phyloP scores from a whole-genome alignment of 2,113 vertebrate genomes.

The Oryzias woworae region DNA sequence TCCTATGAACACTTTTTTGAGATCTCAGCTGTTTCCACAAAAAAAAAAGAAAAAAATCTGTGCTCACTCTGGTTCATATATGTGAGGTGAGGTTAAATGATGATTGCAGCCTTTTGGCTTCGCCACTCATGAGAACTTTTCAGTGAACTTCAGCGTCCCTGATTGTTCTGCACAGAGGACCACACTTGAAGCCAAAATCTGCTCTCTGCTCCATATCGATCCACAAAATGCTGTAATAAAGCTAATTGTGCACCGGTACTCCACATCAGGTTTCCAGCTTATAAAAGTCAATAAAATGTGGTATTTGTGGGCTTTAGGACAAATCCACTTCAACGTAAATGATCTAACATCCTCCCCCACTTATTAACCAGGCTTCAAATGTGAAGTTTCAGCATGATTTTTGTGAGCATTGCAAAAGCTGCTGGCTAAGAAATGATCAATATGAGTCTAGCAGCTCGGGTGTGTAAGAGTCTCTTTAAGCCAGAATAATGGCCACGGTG shows the following conservation, averaged over 20 bases:
- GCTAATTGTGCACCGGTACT: slow-evolving; percentile 66
- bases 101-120: slow-evolving; percentile 59
- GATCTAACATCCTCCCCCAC: slow-evolving; percentile 54
- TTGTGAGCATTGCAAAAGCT: slow-evolving; percentile 54
- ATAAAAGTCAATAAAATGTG: slow-evolving; percentile 74
- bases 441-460: slow-evolving; percentile 32
- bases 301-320: slow-evolving; percentile 61
- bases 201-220: slow-evolving; percentile 59
- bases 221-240: slow-evolving; percentile 67
- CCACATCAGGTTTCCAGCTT: slow-evolving; percentile 55
- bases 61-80: slow-evolving; percentile 36
- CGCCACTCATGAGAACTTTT: slow-evolving; percentile 58
- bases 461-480: slow-evolving; percentile 61
- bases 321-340: slow-evolving; percentile 58
- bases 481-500: slow-evolving; percentile 52
- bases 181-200: slow-evolving; percentile 77
- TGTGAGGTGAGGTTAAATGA: slow-evolving; percentile 51
- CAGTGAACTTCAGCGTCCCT: slow-evolving; percentile 30
- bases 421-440: slow-evolving; percentile 54
- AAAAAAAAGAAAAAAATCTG: slow-evolving; percentile 1
- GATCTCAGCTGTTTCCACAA: background rate
- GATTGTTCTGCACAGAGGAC: slow-evolving; percentile 51
- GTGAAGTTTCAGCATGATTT: slow-evolving; percentile 44
- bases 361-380: slow-evolving; percentile 31
- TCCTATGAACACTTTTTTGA: background rate